Evolutionary conservation across 2,113 vertebrate genomes (phyloP).

Genomic region (Argyrosomus japonicus): DNA sequence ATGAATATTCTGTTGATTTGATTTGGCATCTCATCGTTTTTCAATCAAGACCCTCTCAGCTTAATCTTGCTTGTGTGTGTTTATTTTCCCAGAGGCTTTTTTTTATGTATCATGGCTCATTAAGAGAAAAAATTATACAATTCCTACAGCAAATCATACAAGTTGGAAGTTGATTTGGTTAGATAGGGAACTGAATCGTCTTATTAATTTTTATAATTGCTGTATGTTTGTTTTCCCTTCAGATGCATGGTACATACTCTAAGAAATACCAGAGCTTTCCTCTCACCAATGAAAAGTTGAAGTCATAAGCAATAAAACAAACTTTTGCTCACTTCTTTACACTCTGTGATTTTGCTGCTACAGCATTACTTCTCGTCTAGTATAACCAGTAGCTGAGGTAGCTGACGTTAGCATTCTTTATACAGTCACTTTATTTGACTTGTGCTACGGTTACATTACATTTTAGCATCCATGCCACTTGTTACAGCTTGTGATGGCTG

Average conservation of each 20-base stretch:
- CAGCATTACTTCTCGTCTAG: background rate
- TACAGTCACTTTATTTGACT: too few species aligned
- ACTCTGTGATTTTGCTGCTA: background rate
- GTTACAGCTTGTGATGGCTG: too few species aligned
- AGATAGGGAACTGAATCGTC: background rate
- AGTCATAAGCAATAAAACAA: background rate
- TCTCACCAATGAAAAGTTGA: background rate
- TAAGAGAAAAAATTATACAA: background rate
- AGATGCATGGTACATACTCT: background rate
- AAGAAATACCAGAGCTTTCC: background rate
- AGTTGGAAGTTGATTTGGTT: background rate
- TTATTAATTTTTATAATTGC: background rate
- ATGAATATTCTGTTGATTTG: background rate
- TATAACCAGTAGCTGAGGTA: background rate
- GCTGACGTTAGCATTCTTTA: background rate
- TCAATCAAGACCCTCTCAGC: constrained; percentile 18
- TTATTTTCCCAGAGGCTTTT: constrained; percentile 9
- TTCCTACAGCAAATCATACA: background rate
- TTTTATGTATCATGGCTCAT: constrained; percentile 13
- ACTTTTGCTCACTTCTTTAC: background rate
- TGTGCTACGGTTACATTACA: background rate
- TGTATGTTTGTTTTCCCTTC: background rate
- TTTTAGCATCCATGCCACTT: background rate
- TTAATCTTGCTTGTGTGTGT: constrained; percentile 3
- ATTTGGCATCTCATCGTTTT: constrained; percentile 23